Evolutionary conservation across 2,113 vertebrate species (phyloP), one percentile per base, ranked within the genome.

Genomic region (Lipotes vexillifer): DNA sequence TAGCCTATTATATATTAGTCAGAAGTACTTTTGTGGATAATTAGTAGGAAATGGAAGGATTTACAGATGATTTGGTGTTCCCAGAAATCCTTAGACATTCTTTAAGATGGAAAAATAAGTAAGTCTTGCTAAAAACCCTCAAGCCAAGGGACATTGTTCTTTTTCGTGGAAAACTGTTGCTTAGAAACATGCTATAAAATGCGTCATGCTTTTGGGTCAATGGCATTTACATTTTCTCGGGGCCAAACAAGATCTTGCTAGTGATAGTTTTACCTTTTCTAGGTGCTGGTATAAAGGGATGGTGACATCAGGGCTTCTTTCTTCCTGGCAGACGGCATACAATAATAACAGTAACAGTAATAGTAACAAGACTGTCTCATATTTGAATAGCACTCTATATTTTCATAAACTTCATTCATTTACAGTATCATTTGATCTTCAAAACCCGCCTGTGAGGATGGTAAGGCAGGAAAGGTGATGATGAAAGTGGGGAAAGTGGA

Each of bases 11-110:
- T 69, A 90, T 94, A 90, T 94, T 98, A 84, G 96, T 96, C 97
- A 97, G 27, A 92, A 97, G 71, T 85, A 97, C 68, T 98, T 98
- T 96, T 97, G 87, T 98, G 91, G 87, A 82, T 98, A 98, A 98
- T 98, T 98, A 98, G 92, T 97, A 98, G 96, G 96, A 98, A 97
- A 97, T 97, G 94, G 86, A 93, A 97, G 46, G 97, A 97, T 96
- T 93, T 78, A 91, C 97, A 90, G 2, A 18, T 69, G 97, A 93
- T 97, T 98, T 96, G 97, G 72, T 97, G 21, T 98, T 98, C 98
- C 90, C 86, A 82, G 93, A 96, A 97, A 92, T 98, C 92, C 95
- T 98, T 80, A 96, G 95, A 98, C 87, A 77, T 83, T 98, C 87
- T 98, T 98, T 95, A 85, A 96, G 92, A 94, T 69, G 82, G 66